Conservation (phyloP, 2,888 invertebrate genomes). For the Melanostoma mellinum region DNA sequence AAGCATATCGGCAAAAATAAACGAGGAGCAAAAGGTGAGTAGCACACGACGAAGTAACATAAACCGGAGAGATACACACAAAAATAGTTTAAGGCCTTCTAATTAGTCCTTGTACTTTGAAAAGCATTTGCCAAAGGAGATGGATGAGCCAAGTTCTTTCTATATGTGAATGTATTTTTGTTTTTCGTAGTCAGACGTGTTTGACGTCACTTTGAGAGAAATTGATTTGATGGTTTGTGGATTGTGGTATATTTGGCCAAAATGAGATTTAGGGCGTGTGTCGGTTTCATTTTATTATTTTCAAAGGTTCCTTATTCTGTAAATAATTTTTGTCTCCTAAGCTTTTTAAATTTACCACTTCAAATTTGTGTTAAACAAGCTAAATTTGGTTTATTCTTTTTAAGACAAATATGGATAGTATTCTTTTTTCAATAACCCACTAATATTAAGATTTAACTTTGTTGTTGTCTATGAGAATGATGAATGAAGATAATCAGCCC, state of each 20-base stretch:
- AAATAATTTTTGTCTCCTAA: too few species aligned
- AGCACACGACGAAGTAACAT: slow-evolving; percentile 58
- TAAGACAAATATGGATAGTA: too few species aligned
- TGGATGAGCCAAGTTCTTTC: slow-evolving; percentile 16
- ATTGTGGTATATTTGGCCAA: neutral
- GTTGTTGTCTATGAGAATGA: too few species aligned
- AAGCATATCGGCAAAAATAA: slow-evolving; percentile 43
- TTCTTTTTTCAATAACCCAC: too few species aligned
- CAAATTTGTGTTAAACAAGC: too few species aligned
- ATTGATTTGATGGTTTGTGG: slow-evolving; percentile 1
- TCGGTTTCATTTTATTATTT: too few species aligned
- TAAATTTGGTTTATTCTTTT: too few species aligned
- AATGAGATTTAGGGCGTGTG: too few species aligned
- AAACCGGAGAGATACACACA: slow-evolving; percentile 30
- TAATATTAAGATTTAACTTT: too few species aligned
- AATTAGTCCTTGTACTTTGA: slow-evolving; percentile 65
- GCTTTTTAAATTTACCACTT: too few species aligned
- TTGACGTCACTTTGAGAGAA: slow-evolving; percentile 19
- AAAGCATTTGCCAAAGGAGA: slow-evolving; percentile 36
- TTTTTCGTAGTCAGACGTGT: slow-evolving; percentile 8
- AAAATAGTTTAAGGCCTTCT: slow-evolving; percentile 47
- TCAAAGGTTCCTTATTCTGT: too few species aligned
- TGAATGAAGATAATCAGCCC: too few species aligned
- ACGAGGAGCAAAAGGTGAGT: slow-evolving; percentile 50
- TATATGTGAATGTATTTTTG: slow-evolving; percentile 9